Base-by-base conservation (phyloP, 2,888 invertebrate species). In the Caenorhabditis sp. region DNA sequence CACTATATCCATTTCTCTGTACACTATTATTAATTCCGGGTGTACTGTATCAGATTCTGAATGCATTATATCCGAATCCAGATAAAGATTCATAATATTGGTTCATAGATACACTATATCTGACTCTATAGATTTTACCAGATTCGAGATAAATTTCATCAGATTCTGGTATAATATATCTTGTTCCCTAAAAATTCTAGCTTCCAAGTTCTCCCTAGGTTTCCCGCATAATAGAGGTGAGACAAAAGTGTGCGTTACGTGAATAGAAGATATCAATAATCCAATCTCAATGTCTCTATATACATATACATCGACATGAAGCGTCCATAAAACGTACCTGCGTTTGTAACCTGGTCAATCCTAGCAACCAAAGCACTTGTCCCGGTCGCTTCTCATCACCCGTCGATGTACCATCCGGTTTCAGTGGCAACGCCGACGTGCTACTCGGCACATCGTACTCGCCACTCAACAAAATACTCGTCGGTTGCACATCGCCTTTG, bases 321-420 rank as follows among this genome's bases (percentile, higher is more conserved):
- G 17, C 31, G 31, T 31, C 31, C 27, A 54, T 36, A 21, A 27
- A 50, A 62, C 57, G 17, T 63, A 84, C 86, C 85, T 86, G 86
- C 38, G 86, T 86, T 68, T 86, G 86, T 27, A 86, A 78, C 20
- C 86, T 72, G 3, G 86, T 86, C 59, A 86, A 67, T 1, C 86
- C 86, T 21, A 85, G 79, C 36, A 86, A 70, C 86, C 86, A 86
- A 7, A 86, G 78, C 53, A 84, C 77, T 60, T 86, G 86, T n/a
- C 86, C 86, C 1, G 86, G 85, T 56, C 86, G 60, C 49, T 71
- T 77, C 49, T 77, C 78, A 59, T 61, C 72, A 14, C 27, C 5
- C 3, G 43, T 17, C 17, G 26, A 26, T 1, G 38, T 38, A 3
- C 69, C 70, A 17, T 70, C 73, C 1, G 62, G 54, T 43, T 69